These are phyloP conservation scores for Scortum barcoo DNA, from an alignment of 2,113 vertebrate genomes.

Conservation along the genomic window DNA sequence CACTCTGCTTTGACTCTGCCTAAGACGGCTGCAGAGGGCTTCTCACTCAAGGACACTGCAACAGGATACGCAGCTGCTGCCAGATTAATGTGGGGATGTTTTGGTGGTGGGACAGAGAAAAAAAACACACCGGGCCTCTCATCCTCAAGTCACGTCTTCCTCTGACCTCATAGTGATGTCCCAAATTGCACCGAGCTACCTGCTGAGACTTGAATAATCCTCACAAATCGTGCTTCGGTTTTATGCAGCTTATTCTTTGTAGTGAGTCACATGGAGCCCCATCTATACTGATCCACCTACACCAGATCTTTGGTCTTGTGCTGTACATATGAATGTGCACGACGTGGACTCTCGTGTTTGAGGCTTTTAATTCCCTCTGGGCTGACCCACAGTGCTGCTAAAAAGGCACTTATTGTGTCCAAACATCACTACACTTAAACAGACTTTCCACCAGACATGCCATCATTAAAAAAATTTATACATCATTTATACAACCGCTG, in stretches of 20 bases:
- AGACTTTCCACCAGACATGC: background rate
- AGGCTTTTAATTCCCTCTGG: conserved; percentile 18
- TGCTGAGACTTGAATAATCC: conserved; percentile 1
- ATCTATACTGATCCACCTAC: background rate
- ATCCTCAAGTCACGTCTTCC: conserved; percentile 7
- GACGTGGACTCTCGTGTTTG: background rate
- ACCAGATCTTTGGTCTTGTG: conserved; percentile 6
- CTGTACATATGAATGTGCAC: background rate
- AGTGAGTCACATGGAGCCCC: background rate
- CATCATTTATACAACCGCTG: background rate
- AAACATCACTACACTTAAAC: background rate
- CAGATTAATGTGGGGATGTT: conserved; percentile 4
- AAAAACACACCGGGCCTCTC: background rate
- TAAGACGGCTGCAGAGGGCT: background rate
- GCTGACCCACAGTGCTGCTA: background rate
- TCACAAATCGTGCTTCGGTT: background rate
- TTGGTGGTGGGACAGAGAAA: background rate
- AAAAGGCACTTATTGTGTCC: conserved; percentile 32
- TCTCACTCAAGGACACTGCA: conserved; percentile 44
- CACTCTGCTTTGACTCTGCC: background rate
- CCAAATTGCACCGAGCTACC: background rate
- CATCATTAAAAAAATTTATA: background rate
- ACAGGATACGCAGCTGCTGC: conserved; percentile 43
- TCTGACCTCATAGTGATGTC: background rate
- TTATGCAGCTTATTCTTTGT: background rate